Base-by-base conservation (phyloP, 2,797 vertebrate species). In the Eidolon dupreanum region DNA sequence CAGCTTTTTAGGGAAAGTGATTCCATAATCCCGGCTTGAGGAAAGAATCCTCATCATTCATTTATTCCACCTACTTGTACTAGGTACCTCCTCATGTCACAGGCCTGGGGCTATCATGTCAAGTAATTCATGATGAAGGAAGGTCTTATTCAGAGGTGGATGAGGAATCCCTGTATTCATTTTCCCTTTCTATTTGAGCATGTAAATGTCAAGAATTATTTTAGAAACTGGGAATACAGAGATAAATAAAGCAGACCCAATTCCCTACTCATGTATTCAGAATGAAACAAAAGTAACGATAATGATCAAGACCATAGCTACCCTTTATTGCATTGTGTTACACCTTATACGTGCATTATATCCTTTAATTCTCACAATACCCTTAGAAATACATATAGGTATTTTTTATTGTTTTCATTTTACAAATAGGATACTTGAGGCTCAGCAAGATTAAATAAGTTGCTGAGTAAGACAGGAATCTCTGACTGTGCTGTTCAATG, bases 331-430 rank as follows among this genome's bases (percentile, higher is more conserved):
- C 13, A 0, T 16, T 28, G 7, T 41, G 6, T 53, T 31, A 38
- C 51, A 17, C 31, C 51, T 59, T 19, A 0, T 16, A 10, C 3
- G 1, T 5, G 17, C 1, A 2, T 43, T 11, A 3, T 22, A 8
- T 10, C 81, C 49, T 49, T 63, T 38, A 38, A 5, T 46, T 51
- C 81, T 46, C 17, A 2, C 5, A 19, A 1, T 1, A 12, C 38
- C 41, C 31, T 24, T 61, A 19, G 17, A 15, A 49, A 28, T 20
- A 36, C 46, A 17, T 41, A 10, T 49, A 49, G 49, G 49, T 49
- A 16, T 49, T 5, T 61, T 59, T 85, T 16, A 38, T 70, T 36
- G 9, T 49, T 49, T 65, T 59, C 26, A 28, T 49, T 63, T 83
- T 38, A 38, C 1, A 26, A 46, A 46, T 57, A 26, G 53, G 55